Conservation (phyloP, 2,113 vertebrate genomes). For the Irena cyanogastra region DNA sequence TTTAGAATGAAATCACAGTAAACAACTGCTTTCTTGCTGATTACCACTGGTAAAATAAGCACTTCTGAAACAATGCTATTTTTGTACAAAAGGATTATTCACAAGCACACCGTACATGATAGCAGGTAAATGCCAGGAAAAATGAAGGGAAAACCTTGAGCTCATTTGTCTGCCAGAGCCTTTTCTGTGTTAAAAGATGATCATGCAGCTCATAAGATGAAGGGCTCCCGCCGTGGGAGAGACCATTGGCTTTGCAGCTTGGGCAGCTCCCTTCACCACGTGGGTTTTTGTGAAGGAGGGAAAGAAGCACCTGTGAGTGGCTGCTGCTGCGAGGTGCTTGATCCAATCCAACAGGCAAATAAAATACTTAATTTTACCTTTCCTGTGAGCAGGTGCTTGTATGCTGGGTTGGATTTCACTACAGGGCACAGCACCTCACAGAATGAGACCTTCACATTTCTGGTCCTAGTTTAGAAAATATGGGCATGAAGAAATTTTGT, state of each 20-base stretch:
- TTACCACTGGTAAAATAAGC: not conserved
- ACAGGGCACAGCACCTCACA: not conserved
- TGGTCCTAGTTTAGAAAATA: not conserved
- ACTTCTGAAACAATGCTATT: not conserved
- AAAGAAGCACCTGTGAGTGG: not conserved
- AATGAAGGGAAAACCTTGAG: not conserved
- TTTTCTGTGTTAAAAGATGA: not conserved
- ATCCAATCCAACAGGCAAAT: not conserved
- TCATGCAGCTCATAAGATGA: not conserved
- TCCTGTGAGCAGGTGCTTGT: not conserved
- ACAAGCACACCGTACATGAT: not conserved
- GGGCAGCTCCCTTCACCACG: not conserved
- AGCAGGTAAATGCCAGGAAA: not conserved
- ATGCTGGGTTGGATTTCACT: not conserved
- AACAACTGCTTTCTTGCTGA: not conserved
- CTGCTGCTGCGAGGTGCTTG: not conserved
- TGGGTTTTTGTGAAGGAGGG: not conserved
- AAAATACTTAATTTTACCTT: not conserved
- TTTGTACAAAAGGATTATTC: conserved; percentile 21
- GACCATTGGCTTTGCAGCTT: not conserved
- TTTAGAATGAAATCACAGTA: not conserved
- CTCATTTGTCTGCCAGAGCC: not conserved
- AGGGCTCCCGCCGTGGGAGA: not conserved
- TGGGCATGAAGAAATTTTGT: not conserved
- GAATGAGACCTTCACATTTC: not conserved